Conservation (phyloP, 2,888 invertebrate species). For the Drosophila dives region DNA sequence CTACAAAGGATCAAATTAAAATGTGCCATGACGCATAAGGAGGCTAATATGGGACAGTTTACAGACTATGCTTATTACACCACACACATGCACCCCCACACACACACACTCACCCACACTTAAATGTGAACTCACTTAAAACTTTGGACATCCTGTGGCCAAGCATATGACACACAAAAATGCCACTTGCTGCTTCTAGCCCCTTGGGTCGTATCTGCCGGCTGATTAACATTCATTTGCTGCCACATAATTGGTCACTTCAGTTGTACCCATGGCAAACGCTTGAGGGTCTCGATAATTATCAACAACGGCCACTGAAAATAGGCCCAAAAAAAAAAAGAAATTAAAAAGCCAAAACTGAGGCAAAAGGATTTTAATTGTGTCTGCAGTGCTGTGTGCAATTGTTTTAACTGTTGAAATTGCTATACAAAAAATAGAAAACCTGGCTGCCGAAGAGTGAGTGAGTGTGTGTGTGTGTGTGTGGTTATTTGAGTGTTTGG, state of each 20-base stretch:
- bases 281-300: constrained; percentile 41
- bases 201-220: constrained; percentile 7
- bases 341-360: constrained; percentile 7
- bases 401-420: constrained; percentile 42
- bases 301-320: constrained; percentile 8
- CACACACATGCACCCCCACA: background rate
- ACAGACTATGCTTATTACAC: constrained; percentile 1
- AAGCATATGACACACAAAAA: constrained; percentile 33
- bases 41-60: constrained; percentile 11
- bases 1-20: constrained; percentile 12
- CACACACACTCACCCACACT: background rate
- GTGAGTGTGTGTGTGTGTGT: background rate
- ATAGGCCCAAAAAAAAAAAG: background rate
- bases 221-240: constrained; percentile 41
- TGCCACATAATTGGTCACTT: constrained; percentile 34
- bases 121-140: constrained; percentile 21
- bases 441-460: background rate
- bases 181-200: background rate
- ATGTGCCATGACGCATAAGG: constrained; percentile 13
- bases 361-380: constrained; percentile 36
- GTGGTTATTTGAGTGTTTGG: constrained; percentile 35
- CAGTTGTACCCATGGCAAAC: constrained; percentile 32
- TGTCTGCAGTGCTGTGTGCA: constrained; percentile 25
- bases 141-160: constrained; percentile 42
- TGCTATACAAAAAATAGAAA: background rate